Percentiles rank a stretch among this genome's conserved stretches.
Conservation (phyloP, 1,140 invertebrate genomes). For the Drosophila biarmipes region DNA sequence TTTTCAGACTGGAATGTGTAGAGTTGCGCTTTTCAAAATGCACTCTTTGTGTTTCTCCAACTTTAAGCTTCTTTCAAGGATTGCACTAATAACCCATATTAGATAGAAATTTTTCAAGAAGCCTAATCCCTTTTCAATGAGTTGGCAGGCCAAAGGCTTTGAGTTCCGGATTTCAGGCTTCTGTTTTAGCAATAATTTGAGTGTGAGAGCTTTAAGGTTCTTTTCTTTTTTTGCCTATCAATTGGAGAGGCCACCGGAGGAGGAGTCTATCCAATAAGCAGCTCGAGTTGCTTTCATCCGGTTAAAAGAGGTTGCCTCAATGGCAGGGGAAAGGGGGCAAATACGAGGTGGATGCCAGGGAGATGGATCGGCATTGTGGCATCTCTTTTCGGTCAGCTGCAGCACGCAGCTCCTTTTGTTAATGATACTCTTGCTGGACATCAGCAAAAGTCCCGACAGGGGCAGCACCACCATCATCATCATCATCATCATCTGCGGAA, state of each 20-base stretch:
- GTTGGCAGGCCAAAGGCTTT: neutral
- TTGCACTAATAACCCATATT: neutral
- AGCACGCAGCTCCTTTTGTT: slow-evolving; percentile 80
- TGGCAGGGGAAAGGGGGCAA: neutral
- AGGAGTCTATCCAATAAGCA: slow-evolving; percentile 58
- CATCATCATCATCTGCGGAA: slow-evolving; percentile 52
- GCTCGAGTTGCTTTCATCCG: slow-evolving; percentile 59
- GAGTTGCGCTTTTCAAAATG: neutral
- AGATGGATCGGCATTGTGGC: slow-evolving; percentile 29
- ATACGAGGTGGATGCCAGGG: neutral
- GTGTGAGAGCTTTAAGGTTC: slow-evolving; percentile 33
- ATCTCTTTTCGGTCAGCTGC: slow-evolving; percentile 57
- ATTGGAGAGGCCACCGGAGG: slow-evolving; percentile 31
- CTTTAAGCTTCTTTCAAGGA: no score
- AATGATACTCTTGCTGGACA: slow-evolving; percentile 80
- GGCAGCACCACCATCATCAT: slow-evolving; percentile 31
- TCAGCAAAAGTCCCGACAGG: slow-evolving; percentile 48
- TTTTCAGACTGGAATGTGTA: neutral
- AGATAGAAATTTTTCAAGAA: neutral
- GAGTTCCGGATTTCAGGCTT: neutral
- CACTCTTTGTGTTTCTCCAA: no score
- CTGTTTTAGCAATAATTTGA: slow-evolving; percentile 36
- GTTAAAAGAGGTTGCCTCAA: slow-evolving; percentile 20
- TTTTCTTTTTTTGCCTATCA: slow-evolving; percentile 26
- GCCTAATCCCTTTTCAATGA: neutral